Evolutionary conservation across 2,888 invertebrate genomes (phyloP).

Genomic region (Calameuta filiformis): DNA sequence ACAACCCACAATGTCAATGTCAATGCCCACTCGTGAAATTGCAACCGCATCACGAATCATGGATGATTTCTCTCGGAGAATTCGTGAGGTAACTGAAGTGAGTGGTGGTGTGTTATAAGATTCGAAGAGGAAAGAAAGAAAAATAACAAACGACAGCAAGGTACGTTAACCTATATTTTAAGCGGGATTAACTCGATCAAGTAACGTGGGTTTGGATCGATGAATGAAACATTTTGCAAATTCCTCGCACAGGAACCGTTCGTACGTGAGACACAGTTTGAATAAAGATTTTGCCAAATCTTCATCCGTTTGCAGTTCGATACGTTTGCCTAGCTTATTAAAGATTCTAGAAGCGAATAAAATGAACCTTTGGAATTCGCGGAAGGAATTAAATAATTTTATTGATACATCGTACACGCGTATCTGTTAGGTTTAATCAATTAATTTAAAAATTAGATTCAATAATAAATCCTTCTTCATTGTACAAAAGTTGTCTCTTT

Average conservation of each 20-base stretch:
- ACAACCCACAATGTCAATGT: not conserved
- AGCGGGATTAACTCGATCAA: not conserved
- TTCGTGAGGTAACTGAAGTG: not conserved
- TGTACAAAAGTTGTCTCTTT: not conserved
- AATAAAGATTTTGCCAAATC: slow-evolving; percentile 33
- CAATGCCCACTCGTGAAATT: not conserved
- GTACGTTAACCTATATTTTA: slow-evolving; percentile 12
- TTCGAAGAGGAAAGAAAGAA: not conserved
- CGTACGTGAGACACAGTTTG: slow-evolving; percentile 25
- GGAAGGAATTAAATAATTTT: not conserved
- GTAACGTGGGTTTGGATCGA: slow-evolving; percentile 22
- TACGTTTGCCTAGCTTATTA: not conserved
- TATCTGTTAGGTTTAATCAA: not conserved
- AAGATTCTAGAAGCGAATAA: not conserved
- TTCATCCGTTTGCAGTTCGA: not conserved
- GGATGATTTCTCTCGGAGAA: not conserved
- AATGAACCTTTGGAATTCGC: not conserved
- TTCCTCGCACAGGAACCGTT: slow-evolving; percentile 24
- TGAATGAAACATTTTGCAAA: slow-evolving; percentile 44
- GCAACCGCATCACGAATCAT: not conserved
- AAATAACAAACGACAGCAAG: slow-evolving; percentile 27
- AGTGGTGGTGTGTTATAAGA: not conserved
- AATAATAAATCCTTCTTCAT: not conserved
- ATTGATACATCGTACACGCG: not conserved
- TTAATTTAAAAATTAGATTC: not conserved